Percentiles rank a stretch among this genome's conserved stretches.
Evolutionary conservation across 2,113 vertebrate genomes (phyloP).

Genomic region (Misgurnus anguillicaudatus): DNA sequence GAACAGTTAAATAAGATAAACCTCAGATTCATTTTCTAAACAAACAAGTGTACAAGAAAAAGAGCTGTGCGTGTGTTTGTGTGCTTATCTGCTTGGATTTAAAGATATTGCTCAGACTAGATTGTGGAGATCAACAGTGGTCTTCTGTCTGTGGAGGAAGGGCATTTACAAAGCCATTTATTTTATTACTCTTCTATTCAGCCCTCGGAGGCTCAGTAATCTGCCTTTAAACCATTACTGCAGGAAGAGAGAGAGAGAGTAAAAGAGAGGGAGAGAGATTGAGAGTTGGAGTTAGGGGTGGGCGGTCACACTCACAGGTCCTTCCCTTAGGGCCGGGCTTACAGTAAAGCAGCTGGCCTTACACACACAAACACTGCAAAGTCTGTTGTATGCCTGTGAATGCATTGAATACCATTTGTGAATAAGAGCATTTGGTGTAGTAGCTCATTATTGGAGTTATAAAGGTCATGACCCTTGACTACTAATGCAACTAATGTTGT

Average conservation of each 20-base stretch:
- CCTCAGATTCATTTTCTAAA: background rate
- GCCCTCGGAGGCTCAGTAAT: slow-evolving; percentile 75
- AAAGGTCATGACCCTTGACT: slow-evolving; percentile 17
- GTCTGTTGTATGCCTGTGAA: slow-evolving; percentile 35
- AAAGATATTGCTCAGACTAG: slow-evolving; percentile 4
- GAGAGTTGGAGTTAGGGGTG: slow-evolving; percentile 68
- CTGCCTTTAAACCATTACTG: slow-evolving; percentile 77
- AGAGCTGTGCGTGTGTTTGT: slow-evolving; percentile 4
- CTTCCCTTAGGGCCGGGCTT: slow-evolving; percentile 68
- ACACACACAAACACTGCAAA: slow-evolving; percentile 30
- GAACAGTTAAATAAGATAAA: background rate
- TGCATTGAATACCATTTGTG: slow-evolving; percentile 44
- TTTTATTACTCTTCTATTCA: slow-evolving; percentile 75
- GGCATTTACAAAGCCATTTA: slow-evolving; percentile 62
- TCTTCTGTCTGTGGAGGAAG: slow-evolving; percentile 36
- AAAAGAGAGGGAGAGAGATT: slow-evolving; percentile 65
- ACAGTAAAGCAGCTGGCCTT: slow-evolving; percentile 61
- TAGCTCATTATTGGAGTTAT: slow-evolving; percentile 5
- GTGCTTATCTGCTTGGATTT: slow-evolving; percentile 5
- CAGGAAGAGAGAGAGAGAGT: slow-evolving; percentile 68
- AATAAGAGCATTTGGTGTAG: slow-evolving; percentile 28
- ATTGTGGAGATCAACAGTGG: slow-evolving; percentile 23
- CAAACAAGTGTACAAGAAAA: background rate
- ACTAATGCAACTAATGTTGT: background rate
- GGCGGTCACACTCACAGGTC: slow-evolving; percentile 72